phyloP scores from a whole-genome alignment of 2,113 vertebrate species.

The Larimichthys crocea region DNA sequence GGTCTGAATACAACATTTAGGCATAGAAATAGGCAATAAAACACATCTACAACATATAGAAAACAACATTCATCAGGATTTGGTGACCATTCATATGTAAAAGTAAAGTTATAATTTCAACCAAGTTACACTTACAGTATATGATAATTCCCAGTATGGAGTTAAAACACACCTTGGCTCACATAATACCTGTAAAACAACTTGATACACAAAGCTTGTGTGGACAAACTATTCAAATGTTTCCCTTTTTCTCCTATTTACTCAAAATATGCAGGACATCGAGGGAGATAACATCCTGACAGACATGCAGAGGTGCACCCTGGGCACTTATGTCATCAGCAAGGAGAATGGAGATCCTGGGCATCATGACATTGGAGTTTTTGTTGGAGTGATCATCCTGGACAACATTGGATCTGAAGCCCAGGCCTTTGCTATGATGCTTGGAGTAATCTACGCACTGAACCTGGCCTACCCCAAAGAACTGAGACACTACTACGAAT shows the following conservation, averaged over 20 bases:
- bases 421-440: neutral
- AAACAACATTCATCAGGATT: too few species aligned
- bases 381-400: neutral
- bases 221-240: neutral
- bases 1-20: too few species aligned
- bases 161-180: too few species aligned
- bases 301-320: neutral
- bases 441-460: neutral
- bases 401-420: neutral
- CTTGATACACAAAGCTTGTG: too few species aligned
- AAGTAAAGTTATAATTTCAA: too few species aligned
- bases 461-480: constrained; percentile 11
- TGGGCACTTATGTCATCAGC: neutral
- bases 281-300: neutral
- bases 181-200: too few species aligned
- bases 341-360: neutral
- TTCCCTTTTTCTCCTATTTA: neutral
- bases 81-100: too few species aligned
- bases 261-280: neutral
- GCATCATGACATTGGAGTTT: neutral
- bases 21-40: too few species aligned
- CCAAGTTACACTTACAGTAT: too few species aligned
- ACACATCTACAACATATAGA: too few species aligned
- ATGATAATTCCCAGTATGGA: too few species aligned
- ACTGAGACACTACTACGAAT: neutral